A percentile compares a stretch with the other conserved stretches of the same genome.
Evolutionary conservation across 2,797 vertebrate genomes (phyloP).

Genomic region (Heteromormyrus szaboi): DNA sequence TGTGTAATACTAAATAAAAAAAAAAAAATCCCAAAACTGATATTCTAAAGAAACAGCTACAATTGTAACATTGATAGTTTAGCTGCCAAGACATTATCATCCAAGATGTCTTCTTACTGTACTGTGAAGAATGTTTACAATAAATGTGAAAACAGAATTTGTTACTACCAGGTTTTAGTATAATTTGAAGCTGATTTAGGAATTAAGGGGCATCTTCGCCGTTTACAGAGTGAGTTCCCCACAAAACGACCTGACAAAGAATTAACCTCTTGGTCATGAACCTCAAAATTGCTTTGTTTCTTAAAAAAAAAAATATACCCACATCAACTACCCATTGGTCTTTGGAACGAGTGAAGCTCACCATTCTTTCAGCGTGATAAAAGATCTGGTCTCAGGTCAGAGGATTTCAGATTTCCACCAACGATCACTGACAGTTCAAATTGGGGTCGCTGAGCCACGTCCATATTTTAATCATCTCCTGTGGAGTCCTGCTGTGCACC

Average conservation of each 20-base stretch:
- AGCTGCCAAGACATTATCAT: conserved; percentile 15
- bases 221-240: neutral
- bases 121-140: neutral
- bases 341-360: neutral
- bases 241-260: neutral
- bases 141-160: neutral
- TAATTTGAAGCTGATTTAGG: neutral
- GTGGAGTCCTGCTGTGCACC: conserved; percentile 84
- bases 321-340: neutral
- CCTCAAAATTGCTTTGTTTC: neutral
- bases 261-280: neutral
- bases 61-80: neutral
- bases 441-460: conserved; percentile 65
- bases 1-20: neutral
- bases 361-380: neutral
- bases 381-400: neutral
- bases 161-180: neutral
- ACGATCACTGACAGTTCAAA: conserved; percentile 64
- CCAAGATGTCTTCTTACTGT: neutral
- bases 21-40: neutral
- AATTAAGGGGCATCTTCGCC: neutral
- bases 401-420: neutral
- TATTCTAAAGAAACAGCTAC: neutral
- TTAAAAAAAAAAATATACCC: neutral
- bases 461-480: conserved; percentile 86